Percentiles rank a stretch among this genome's conserved stretches.
Conservation (phyloP, 2,113 vertebrate species). For the Alligator sinensis region DNA sequence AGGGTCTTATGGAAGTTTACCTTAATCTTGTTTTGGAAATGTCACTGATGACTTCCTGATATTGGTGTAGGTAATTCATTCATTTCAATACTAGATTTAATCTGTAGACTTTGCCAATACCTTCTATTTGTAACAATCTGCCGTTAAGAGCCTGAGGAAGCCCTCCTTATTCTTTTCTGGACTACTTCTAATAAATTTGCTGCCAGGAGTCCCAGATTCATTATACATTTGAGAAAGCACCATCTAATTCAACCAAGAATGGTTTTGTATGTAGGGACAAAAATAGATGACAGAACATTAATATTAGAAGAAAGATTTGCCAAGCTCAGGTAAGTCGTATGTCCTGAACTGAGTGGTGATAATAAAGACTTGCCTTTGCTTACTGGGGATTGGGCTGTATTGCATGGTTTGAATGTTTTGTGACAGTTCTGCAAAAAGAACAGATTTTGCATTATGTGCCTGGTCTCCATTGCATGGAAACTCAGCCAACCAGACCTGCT, state of each 20-base stretch:
- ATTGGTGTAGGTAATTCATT: not conserved
- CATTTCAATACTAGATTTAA: not conserved
- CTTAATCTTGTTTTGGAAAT: not conserved
- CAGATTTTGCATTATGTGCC: not conserved
- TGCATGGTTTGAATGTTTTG: not conserved
- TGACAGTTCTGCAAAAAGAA: too few relatives aligned
- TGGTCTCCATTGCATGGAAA: not conserved
- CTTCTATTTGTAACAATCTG: not conserved
- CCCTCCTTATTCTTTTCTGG: not conserved
- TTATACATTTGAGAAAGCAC: not conserved
- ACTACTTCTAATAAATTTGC: not conserved
- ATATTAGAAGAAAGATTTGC: not conserved
- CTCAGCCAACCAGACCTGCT: not conserved
- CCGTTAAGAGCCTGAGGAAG: not conserved
- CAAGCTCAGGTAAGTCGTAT: not conserved
- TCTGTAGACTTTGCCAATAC: not conserved
- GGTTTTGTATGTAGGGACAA: not conserved
- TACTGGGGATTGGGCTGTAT: not conserved
- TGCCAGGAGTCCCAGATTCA: not conserved
- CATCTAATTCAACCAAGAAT: not conserved
- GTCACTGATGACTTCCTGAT: rapidly evolving
- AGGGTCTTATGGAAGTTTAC: not conserved
- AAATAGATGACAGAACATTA: not conserved
- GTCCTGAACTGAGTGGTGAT: not conserved
- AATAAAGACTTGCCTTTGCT: not conserved